Evolutionary conservation across 2,113 vertebrate species (phyloP), one percentile per base, ranked within the genome.

Genomic region (Sturnus vulgaris): DNA sequence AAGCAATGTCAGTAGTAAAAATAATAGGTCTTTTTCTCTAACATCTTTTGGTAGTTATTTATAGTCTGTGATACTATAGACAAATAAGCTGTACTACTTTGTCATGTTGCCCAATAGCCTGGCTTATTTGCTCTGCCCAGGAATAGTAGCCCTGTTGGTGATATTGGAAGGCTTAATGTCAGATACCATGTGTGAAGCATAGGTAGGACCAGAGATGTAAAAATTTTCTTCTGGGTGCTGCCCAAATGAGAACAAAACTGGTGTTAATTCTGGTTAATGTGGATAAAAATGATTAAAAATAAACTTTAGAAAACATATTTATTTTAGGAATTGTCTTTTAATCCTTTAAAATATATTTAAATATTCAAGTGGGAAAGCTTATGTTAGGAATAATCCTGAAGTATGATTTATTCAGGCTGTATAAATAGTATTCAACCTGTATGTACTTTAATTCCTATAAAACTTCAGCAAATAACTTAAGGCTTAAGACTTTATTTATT

Each of bases 401-500:
- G 10, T 64, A 52, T 53, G 61, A 15, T 69, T 82, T 88, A 66
- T 83, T 76, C 27, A 59, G 82, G 55, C 46, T 59, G 3, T 72
- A 52, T 76, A 85, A 83, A 59, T 65, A 73, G 9, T 82, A 56
- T 80, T 88, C 40, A 69, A 53, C 21, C 16, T 61, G 13, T 47
- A 20, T 50, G 23, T 40, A 59, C 37, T 90, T 93, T 44, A 71
- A 1, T 76, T 76, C 71, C 69, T 64, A 12, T 84, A 64, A 84
- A 94, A 86, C n/a, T 44, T 81, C 15, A 66, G 22, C n/a, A 91
- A 84, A 53, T 56, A 65, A 49, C 40, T 86, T 90, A 47, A 82
- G 31, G 35, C 53, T 91, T 73, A 78, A 86, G 60, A 37, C 35
- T 80, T 92, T 69, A 46, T 78, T 84, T 81, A 53, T 90, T 92